Evolutionary conservation across 2,797 vertebrate species (phyloP).

Genomic region (Clarias laeviceps): DNA sequence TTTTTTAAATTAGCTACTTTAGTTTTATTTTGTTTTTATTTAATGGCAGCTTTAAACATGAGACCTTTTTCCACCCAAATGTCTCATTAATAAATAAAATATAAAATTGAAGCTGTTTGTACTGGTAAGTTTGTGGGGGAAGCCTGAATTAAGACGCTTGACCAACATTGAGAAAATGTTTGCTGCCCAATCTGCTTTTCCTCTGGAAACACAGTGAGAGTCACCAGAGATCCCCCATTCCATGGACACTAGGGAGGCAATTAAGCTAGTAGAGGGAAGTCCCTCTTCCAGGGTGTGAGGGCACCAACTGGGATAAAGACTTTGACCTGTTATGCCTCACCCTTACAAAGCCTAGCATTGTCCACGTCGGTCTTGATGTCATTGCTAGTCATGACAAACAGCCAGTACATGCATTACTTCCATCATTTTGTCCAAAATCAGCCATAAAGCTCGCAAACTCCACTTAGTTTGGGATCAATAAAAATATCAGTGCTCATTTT

Average conservation of each 20-base stretch:
- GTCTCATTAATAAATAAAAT: constrained; percentile 9
- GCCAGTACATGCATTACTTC: constrained; percentile 10
- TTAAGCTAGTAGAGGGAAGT: constrained; percentile 10
- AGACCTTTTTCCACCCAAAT: constrained; percentile 63
- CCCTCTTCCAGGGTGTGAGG: constrained; percentile 19
- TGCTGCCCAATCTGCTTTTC: constrained; percentile 40
- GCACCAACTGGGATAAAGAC: neutral
- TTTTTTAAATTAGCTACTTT: constrained; percentile 67
- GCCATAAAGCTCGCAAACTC: neutral
- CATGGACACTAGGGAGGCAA: constrained; percentile 35
- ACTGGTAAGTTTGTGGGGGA: constrained; percentile 43
- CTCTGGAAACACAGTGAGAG: constrained; percentile 34
- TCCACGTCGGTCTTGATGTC: neutral
- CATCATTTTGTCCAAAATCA: constrained; percentile 6
- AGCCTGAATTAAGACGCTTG: constrained; percentile 40
- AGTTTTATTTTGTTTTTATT: constrained; percentile 66
- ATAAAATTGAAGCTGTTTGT: constrained; percentile 54
- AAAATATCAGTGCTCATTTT: neutral
- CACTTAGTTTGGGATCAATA: neutral
- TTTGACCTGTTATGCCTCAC: constrained; percentile 26
- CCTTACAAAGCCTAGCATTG: constrained; percentile 26
- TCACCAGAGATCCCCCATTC: constrained; percentile 29
- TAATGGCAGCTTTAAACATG: constrained; percentile 62
- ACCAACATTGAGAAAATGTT: constrained; percentile 40
- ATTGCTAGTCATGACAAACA: constrained; percentile 15